phyloP scores from a whole-genome alignment of 2,113 vertebrate genomes.

The Pelecanoides urinatrix region DNA sequence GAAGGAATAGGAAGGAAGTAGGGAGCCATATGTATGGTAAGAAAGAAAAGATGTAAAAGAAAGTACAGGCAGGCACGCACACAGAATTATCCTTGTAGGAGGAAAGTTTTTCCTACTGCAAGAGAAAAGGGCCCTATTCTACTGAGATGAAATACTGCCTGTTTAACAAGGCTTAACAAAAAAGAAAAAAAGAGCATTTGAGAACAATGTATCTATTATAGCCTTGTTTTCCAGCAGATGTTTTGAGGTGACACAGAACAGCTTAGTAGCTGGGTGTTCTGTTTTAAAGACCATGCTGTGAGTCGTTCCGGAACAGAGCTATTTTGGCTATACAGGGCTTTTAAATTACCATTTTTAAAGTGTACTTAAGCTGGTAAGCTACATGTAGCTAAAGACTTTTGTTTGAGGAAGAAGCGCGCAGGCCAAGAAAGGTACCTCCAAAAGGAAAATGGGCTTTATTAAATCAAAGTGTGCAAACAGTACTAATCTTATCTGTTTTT shows the following conservation, averaged over 20 bases:
- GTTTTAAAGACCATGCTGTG: slow-evolving; percentile 55
- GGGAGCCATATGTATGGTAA: accelerated
- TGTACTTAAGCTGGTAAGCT: slow-evolving; percentile 62
- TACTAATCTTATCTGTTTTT: slow-evolving; percentile 16
- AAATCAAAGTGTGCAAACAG: slow-evolving; percentile 23
- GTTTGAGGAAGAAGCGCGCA: not conserved
- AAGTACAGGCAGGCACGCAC: not conserved
- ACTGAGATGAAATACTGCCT: slow-evolving; percentile 34
- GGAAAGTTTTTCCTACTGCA: slow-evolving; percentile 31
- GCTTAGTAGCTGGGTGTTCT: slow-evolving; percentile 50
- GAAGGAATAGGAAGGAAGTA: not conserved
- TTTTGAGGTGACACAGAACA: slow-evolving; percentile 57
- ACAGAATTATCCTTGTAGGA: slow-evolving; percentile 1
- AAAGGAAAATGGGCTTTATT: slow-evolving; percentile 53
- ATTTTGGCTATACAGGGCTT: slow-evolving; percentile 50
- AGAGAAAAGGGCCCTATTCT: slow-evolving; percentile 48
- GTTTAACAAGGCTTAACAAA: slow-evolving; percentile 41
- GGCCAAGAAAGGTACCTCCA: slow-evolving; percentile 39
- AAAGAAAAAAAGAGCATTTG: not conserved
- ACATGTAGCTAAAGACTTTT: slow-evolving; percentile 48
- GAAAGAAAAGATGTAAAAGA: slow-evolving; percentile 9
- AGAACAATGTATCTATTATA: slow-evolving; percentile 68
- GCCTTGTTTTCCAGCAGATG: slow-evolving; percentile 66
- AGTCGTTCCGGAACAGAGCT: slow-evolving; percentile 63
- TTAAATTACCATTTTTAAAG: slow-evolving; percentile 67